Conservation (phyloP, 2,888 invertebrate species). For the Trichopoda pennipes region DNA sequence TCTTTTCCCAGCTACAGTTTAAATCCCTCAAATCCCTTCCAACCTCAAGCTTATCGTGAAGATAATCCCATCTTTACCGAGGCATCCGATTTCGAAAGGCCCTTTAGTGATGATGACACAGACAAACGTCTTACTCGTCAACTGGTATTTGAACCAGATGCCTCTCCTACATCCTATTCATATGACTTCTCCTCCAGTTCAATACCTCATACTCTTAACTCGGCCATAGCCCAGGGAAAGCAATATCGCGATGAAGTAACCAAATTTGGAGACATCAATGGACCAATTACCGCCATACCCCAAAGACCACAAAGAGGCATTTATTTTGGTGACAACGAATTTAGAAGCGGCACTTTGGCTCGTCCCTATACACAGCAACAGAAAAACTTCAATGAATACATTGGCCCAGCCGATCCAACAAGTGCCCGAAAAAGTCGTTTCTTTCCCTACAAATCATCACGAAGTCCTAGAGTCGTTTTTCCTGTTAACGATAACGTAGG, state of each 20-base stretch:
- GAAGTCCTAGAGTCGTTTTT: slow-evolving; percentile 80
- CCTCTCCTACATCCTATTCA: slow-evolving; percentile 72
- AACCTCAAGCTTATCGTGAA: slow-evolving; percentile 80
- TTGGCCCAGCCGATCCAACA: slow-evolving; percentile 74
- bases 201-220: slow-evolving; percentile 76
- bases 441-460: slow-evolving; percentile 79
- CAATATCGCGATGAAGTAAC: slow-evolving; percentile 80
- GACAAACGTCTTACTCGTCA: slow-evolving; percentile 78
- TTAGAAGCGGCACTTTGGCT: slow-evolving; percentile 73
- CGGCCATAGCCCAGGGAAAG: slow-evolving; percentile 74
- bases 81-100: slow-evolving; percentile 74
- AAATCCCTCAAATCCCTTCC: slow-evolving; percentile 78
- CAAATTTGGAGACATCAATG: slow-evolving; percentile 81
- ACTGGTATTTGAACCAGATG: slow-evolving; percentile 75
- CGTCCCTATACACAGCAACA: slow-evolving; percentile 74
- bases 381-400: slow-evolving; percentile 79
- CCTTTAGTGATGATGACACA: slow-evolving; percentile 77
- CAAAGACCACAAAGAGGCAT: slow-evolving; percentile 78
- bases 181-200: slow-evolving; percentile 79
- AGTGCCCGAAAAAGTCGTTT: slow-evolving; percentile 78
- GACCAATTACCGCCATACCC: slow-evolving; percentile 79
- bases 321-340: slow-evolving; percentile 78
- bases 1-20: slow-evolving; percentile 79
- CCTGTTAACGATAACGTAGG: slow-evolving; percentile 79
- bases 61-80: slow-evolving; percentile 79